Base-by-base conservation (phyloP, 2,113 vertebrate genomes). In the Brachypteracias leptosomus region DNA sequence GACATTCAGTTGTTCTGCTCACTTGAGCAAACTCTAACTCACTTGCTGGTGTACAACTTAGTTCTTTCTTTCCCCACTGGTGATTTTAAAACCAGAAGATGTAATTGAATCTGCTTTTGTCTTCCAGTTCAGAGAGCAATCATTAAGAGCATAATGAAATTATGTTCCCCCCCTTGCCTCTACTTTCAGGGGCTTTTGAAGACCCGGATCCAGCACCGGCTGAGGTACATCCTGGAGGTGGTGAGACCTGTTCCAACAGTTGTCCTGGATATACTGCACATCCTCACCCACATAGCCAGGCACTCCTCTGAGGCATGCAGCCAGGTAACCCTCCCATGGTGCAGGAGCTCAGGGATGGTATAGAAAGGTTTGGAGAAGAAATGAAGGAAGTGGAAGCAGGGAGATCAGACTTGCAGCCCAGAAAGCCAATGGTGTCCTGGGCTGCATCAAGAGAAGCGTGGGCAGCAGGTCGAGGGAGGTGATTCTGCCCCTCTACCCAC, bases 171-270 rank as follows among this genome's bases (percentile, higher is more conserved):
- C 42, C 42, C 42, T n/a, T n/a, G n/a, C n/a, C n/a, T n/a, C n/a
- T 12, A 42, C 42, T 42, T 42, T 15, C 83, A 99, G 99, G 99
- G 99, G 15, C 98, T 99, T 90, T 71, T 99, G 82, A 99, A 98
- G 96, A 99, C 99, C 95, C 98, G 98, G 79, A 97, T 99, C 84
- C 98, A 99, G 78, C 98, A 98, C 85, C 98, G 99, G 62, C 97
- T 99, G 15, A 98, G 99, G 51, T 99, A 99, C 75, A 97, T 99
- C 70, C 97, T 99, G 2, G 99, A 99, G 93, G 98, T 99, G 71
- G 97, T 99, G 36, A 97, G 96, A 47, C 99, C 99, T 4, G 97
- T 98, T 21, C 98, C 99, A 12, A 70, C 95, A 9, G 98, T 98
- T 6, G 99, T 99, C 44, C 97, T 98, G 86, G 98, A 99, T 84